Percentiles rank a stretch among this genome's conserved stretches.
Evolutionary conservation across 2,797 vertebrate species (phyloP).

Genomic region (Propithecus deckenii): DNA sequence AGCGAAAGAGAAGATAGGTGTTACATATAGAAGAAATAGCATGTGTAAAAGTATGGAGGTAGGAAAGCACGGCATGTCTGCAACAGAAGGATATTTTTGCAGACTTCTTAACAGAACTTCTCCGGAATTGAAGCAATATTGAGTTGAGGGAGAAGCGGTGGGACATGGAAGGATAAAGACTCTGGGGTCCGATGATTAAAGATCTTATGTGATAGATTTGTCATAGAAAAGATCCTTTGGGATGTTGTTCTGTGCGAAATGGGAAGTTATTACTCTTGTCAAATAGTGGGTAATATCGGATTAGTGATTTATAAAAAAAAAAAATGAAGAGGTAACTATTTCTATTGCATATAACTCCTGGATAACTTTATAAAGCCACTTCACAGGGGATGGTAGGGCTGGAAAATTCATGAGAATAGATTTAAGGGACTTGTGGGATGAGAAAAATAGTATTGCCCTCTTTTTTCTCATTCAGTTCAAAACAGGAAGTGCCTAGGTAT

Average conservation of each 20-base stretch:
- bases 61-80: not conserved
- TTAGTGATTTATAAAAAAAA: not conserved
- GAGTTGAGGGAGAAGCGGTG: not conserved
- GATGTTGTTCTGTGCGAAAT: not conserved
- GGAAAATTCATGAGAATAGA: conserved; percentile 51
- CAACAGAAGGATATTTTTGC: not conserved
- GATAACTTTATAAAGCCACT: conserved; percentile 25
- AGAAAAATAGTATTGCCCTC: conserved; percentile 18
- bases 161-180: not conserved
- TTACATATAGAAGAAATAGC: not conserved
- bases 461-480: conserved; percentile 60
- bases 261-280: not conserved
- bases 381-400: not conserved
- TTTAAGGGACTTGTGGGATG: conserved; percentile 30
- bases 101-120: not conserved
- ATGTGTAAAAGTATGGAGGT: not conserved
- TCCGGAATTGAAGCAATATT: not conserved
- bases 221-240: not conserved
- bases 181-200: not conserved
- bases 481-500: conserved; percentile 74
- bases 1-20: not conserved
- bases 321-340: not conserved
- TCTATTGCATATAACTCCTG: not conserved
- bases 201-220: not conserved
- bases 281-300: not conserved